Conservation (phyloP, 2,888 invertebrate species). For the Adelognathus sp. region DNA sequence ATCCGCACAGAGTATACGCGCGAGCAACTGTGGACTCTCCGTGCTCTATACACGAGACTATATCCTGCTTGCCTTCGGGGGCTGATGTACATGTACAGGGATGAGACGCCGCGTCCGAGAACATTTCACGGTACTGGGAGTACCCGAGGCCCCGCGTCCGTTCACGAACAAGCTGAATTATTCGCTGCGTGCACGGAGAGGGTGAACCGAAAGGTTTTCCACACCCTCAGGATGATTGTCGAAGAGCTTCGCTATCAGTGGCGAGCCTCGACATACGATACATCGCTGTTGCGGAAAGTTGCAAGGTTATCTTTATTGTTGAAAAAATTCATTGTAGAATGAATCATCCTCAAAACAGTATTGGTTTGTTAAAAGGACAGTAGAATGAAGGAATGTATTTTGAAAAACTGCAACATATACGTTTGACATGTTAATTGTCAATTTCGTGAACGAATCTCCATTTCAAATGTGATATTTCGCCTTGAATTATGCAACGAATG, state of each 20-base stretch:
- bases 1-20: conserved; percentile 18
- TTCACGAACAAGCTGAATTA: conserved; percentile 50
- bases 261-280: too few species aligned
- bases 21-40: conserved; percentile 35
- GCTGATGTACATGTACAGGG: not conserved
- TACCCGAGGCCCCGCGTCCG: conserved; percentile 43
- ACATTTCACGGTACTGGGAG: conserved; percentile 49
- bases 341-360: too few species aligned
- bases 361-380: too few species aligned
- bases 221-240: not conserved
- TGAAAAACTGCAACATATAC: too few species aligned
- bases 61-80: not conserved
- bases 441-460: too few species aligned
- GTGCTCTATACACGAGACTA: not conserved
- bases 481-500: too few species aligned
- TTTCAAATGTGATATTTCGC: too few species aligned
- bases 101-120: conserved; percentile 39
- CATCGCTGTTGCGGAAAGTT: too few species aligned
- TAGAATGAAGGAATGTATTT: too few species aligned
- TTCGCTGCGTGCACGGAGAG: conserved; percentile 17
- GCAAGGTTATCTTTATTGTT: too few species aligned
- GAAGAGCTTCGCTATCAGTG: not conserved
- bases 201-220: not conserved
- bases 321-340: too few species aligned
- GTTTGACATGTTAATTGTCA: too few species aligned